Evolutionary conservation across 35 echinoderm and acorn worm genomes (phyloP), one percentile per base, ranked within the genome.

Genomic region (Heliocidaris erythrogramma): DNA sequence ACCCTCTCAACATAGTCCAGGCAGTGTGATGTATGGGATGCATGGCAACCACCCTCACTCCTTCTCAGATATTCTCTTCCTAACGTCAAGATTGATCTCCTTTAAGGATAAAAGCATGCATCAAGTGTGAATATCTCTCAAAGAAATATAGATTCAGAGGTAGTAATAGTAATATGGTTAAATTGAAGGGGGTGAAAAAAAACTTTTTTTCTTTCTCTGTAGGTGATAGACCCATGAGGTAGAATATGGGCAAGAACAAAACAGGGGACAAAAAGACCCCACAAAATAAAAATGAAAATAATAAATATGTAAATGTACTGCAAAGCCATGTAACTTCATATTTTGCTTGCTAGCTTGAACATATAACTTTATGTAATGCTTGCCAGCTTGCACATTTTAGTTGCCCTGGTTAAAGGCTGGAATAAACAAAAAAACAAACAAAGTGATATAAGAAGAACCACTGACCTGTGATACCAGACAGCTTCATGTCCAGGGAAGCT

Each of bases 381-480:
- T 92, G 10, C 49, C 9, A 49, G 21, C 21, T 48, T 13, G 21
- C 47, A 47, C 21, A 91, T 27, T n/a, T 91, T 32, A 27, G 35
- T 12, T 30, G 13, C 21, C 21, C 10, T 7, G 5, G 85, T 6
- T 86, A 18, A 86, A 9, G 13, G 31, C 85, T 30, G 10, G 0
- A 86, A 86, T 9, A 86, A 86, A 86, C 1, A 31, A 27, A 0
- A 31, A 86, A 84, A 14, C n/a, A 18, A 84, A 30, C 4, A 30
- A 0, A 86, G 18, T 86, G n/a, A 2, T 0, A 42, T 42, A 42
- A 42, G 35, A 42, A 42, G 35, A 29, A 30, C 85, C 27, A 71
- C 94, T 94, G 27, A 98, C 97, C 97, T 95, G 92, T 98, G 96
- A 91, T 98, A 97, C 97, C 97, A 98, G 13, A 98, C 61, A 32